These are phyloP conservation scores for Cryptocephalus primarius DNA, from an alignment of 2,888 invertebrate genomes.

Conservation along the genomic window DNA sequence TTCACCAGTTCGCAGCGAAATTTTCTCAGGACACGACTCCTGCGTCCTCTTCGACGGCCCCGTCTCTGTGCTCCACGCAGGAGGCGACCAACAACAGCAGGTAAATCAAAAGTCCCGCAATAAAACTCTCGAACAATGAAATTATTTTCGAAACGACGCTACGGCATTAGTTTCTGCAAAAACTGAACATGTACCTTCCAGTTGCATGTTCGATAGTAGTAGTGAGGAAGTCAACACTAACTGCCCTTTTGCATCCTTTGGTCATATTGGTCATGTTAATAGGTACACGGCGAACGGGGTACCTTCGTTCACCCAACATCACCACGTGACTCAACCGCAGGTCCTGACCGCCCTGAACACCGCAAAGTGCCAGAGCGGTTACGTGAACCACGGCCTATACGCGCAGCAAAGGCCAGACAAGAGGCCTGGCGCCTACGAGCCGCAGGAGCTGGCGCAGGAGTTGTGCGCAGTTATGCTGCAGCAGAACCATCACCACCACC, in stretches of 20 bases:
- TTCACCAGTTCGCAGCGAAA: conserved; percentile 76
- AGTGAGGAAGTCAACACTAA: too few species aligned
- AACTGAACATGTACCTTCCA: too few species aligned
- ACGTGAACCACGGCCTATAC: conserved; percentile 29
- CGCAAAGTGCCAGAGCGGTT: conserved; percentile 26
- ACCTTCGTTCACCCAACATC: conserved; percentile 39
- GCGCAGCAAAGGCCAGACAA: conserved; percentile 20
- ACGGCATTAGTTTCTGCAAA: too few species aligned
- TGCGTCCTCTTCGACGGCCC: conserved; percentile 9
- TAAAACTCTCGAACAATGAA: not conserved
- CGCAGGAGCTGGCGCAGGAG: conserved; percentile 32
- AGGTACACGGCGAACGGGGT: conserved; percentile 38
- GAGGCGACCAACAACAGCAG: conserved; percentile 15
- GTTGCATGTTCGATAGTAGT: too few species aligned
- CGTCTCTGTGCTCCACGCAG: conserved; percentile 15
- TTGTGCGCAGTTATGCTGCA: conserved; percentile 31
- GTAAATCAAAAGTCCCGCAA: too few species aligned
- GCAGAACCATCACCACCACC: conserved; percentile 21
- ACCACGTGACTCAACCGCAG: conserved; percentile 28
- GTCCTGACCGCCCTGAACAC: conserved; percentile 24
- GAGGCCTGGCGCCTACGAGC: conserved; percentile 24
- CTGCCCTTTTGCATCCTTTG: too few species aligned
- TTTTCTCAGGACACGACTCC: conserved; percentile 39
- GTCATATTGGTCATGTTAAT: conserved; percentile 9
- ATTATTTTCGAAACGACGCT: conserved; percentile 2